Evolutionary conservation across 2,113 vertebrate genomes (phyloP), one percentile per base, ranked within the genome.

Genomic region (Austrofundulus limnaeus): DNA sequence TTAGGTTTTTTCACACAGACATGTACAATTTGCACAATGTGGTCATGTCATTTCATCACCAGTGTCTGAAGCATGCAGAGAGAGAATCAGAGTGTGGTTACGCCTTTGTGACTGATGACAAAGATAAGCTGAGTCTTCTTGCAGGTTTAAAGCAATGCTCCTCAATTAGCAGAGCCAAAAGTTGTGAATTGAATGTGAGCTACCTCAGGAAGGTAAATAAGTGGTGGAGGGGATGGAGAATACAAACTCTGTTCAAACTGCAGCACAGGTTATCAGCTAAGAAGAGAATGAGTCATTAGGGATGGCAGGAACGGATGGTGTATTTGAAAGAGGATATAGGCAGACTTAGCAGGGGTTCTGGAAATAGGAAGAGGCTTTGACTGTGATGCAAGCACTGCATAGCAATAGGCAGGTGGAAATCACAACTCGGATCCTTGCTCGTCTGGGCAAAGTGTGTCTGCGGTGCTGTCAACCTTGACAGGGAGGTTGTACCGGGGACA

Each of bases 1-100:
- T 84, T 1, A 77, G 25, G 51, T 75, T 87, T 85, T 37, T 83
- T 80, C 80, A 74, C 80, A 70, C 57, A 31, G 56, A 17, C 62
- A 69, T 78, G 66, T 59, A 63, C 75, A 52, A 76, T 53, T 59
- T 77, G 75, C 39, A 55, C 56, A 66, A 75, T 75, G 62, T 43
- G 46, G 62, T 61, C 72, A 80, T 82, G 68, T 76, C 70, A 80
- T 81, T 81, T 81, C 68, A 74, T 51, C 59, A 55, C 46, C 7
- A 53, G 52, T 43, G 76, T 66, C 66, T 52, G 69, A 16, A 74
- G 78, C n/a, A n/a, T n/a, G n/a, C n/a, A n/a, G 71, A 52, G 57
- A 82, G 60, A 23, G 46, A 50, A 46, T 38, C 37, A 66, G 58
- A 73, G 56, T 50, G 53, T 65, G 65, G 62, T 61, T 70, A 52